Conservation (phyloP, 1,140 invertebrate genomes). For the Chelonus insularis region DNA sequence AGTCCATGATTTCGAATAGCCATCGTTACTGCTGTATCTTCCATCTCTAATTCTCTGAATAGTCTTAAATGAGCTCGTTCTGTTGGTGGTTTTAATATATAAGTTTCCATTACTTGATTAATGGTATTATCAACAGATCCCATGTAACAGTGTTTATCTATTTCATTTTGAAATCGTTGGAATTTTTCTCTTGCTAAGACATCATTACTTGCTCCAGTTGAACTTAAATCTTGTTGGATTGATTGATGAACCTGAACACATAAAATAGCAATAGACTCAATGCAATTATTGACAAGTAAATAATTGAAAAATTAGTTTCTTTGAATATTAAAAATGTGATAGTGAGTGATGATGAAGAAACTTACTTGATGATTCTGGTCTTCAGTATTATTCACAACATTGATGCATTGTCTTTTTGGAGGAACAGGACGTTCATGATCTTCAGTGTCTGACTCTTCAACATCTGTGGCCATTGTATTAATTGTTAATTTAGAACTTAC, state of each 20-base stretch:
- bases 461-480: constrained; percentile 51
- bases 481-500: constrained; percentile 5
- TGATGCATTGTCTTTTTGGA: constrained; percentile 45
- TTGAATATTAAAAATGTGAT: not conserved
- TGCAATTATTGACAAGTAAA: too few species aligned
- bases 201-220: constrained; percentile 23
- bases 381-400: constrained; percentile 31
- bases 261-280: constrained; percentile 1
- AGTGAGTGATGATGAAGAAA: constrained; percentile 5
- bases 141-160: constrained; percentile 57
- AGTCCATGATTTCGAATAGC: constrained; percentile 57
- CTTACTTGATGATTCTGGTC: constrained; percentile 39
- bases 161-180: constrained; percentile 70
- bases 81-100: constrained; percentile 59
- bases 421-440: constrained; percentile 45
- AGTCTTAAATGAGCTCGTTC: constrained; percentile 58
- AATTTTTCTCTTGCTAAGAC: constrained; percentile 43
- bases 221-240: constrained; percentile 11
- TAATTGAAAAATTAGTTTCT: not conserved
- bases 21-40: constrained; percentile 66
- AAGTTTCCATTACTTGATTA: constrained; percentile 69
- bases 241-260: constrained; percentile 31
- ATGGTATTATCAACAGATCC: constrained; percentile 74
- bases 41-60: constrained; percentile 62
- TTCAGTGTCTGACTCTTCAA: constrained; percentile 52